A percentile compares a stretch with the other conserved stretches of the same genome.
Evolutionary conservation across 2,113 vertebrate species (phyloP).

Genomic region (Aptenodytes patagonicus): DNA sequence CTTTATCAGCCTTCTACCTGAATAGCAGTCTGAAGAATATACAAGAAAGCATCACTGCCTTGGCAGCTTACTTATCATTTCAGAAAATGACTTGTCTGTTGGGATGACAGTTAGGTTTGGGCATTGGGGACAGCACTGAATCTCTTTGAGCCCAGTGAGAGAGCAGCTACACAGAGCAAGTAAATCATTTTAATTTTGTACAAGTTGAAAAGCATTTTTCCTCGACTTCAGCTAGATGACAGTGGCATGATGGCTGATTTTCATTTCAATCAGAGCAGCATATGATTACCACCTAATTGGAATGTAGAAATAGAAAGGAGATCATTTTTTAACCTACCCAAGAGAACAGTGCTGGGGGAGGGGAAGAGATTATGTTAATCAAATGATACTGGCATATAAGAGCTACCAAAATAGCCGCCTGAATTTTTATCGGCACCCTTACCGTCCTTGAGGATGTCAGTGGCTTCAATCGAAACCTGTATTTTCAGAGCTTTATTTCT

Average conservation of each 20-base stretch:
- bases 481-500: conserved; percentile 48
- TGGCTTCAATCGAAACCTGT: background rate
- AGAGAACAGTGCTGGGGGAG: conserved; percentile 34
- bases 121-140: conserved; percentile 53
- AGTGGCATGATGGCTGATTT: conserved; percentile 61
- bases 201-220: conserved; percentile 43
- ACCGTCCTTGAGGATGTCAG: conserved; percentile 26
- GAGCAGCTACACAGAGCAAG: conserved; percentile 33
- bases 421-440: conserved; percentile 23
- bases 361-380: conserved; percentile 50
- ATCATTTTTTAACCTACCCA: conserved; percentile 41
- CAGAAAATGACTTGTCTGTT: conserved; percentile 73
- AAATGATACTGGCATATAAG: conserved; percentile 16
- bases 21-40: conserved; percentile 48
- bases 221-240: conserved; percentile 53
- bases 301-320: conserved; percentile 50
- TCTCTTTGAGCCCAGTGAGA: conserved; percentile 45
- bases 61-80: conserved; percentile 69
- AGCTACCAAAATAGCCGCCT: conserved; percentile 39
- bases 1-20: conserved; percentile 52
- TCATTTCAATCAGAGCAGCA: conserved; percentile 63
- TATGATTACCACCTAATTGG: conserved; percentile 59
- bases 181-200: conserved; percentile 72
- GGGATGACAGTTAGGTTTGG: conserved; percentile 64
- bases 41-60: conserved; percentile 41